Percentiles rank a stretch among this genome's conserved stretches.
phyloP scores from a whole-genome alignment of 2,888 invertebrate genomes.

The Phlogophora meticulosa region DNA sequence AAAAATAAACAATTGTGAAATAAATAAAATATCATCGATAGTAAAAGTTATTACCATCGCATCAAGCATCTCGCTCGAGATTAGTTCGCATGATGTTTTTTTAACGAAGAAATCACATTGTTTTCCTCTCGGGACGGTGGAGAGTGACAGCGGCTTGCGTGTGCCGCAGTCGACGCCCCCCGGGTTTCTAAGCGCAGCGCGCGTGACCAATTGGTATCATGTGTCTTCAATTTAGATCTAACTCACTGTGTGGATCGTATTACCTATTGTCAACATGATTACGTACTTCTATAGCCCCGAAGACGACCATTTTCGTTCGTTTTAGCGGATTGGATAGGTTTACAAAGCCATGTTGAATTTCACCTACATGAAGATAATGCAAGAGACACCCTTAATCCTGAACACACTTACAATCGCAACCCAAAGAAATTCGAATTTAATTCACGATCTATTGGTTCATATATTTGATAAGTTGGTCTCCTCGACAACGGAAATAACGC shows the following conservation, averaged over 20 bases:
- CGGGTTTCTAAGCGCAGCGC: constrained; percentile 81
- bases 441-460: no score
- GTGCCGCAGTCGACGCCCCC: constrained; percentile 83
- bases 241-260: constrained; percentile 65
- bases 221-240: constrained; percentile 78
- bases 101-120: constrained; percentile 83
- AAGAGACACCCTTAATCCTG: no score
- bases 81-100: constrained; percentile 72
- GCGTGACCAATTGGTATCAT: constrained; percentile 85
- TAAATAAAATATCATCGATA: constrained; percentile 47
- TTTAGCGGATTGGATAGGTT: constrained; percentile 9
- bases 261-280: constrained; percentile 67
- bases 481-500: no score
- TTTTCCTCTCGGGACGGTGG: constrained; percentile 82
- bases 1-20: constrained; percentile 1
- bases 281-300: constrained; percentile 47
- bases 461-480: no score
- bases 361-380: constrained; percentile 7
- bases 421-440: no score
- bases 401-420: no score
- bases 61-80: constrained; percentile 48
- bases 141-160: constrained; percentile 85
- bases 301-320: constrained; percentile 26
- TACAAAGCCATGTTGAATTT: constrained; percentile 1
- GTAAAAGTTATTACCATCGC: constrained; percentile 58